Evolutionary conservation across 2,113 vertebrate genomes (phyloP).

Genomic region (Corythaixoides concolor): DNA sequence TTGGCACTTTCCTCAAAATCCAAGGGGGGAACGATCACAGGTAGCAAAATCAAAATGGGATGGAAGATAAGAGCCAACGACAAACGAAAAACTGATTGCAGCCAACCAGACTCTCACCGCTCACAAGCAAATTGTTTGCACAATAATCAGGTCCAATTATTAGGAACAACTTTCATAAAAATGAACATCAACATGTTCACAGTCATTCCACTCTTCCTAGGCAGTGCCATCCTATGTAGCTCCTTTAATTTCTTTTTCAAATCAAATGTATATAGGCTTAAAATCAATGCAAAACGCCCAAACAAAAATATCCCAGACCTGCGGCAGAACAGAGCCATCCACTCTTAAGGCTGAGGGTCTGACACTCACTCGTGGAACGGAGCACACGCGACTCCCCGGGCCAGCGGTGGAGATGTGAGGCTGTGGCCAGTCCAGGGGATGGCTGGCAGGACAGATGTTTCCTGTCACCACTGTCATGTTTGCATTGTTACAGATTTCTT

Average conservation of each 20-base stretch:
- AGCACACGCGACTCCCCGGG: not conserved
- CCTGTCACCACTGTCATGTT: conserved; percentile 53
- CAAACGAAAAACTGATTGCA: not conserved
- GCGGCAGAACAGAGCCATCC: not conserved
- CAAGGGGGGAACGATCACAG: not conserved
- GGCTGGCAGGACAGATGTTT: conserved; percentile 70
- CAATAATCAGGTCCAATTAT: not conserved
- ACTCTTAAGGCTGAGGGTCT: too few species aligned
- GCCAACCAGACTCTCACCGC: not conserved
- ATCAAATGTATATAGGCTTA: not conserved
- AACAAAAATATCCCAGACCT: not conserved
- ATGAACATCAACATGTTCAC: not conserved
- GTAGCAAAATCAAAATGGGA: not conserved
- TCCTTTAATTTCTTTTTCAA: not conserved
- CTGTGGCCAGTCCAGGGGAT: not conserved
- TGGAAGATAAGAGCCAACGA: not conserved
- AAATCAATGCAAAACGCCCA: not conserved
- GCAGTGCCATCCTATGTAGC: accelerated
- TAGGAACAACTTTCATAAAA: not conserved
- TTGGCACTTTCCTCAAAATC: not conserved
- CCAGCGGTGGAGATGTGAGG: not conserved
- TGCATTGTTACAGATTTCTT: conserved; percentile 46
- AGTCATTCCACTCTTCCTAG: not conserved
- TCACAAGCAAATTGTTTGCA: not conserved
- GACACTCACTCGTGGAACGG: accelerated